Evolutionary conservation across 1,140 invertebrate species (phyloP), one percentile per base, ranked within the genome.

Genomic region (Lysiphlebus fabarum): DNA sequence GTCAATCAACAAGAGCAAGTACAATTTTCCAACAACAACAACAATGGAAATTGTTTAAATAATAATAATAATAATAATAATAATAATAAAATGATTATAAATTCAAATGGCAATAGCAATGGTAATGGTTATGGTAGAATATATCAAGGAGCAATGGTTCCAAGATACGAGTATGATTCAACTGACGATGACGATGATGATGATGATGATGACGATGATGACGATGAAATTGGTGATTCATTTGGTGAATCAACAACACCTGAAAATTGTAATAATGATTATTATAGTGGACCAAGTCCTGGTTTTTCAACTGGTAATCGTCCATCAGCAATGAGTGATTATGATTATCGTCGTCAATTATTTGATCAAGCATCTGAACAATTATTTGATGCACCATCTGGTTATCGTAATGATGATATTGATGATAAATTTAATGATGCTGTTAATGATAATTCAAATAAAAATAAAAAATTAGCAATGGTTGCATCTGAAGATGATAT

Each of bases 401-500:
- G 47, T 1, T 61, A 61, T 42, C 44, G 60, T 7, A 68, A 67
- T 42, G 64, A 40, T 2, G 58, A 67, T 1, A 7, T 59, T 7
- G 57, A 38, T 11, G 41, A 53, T 14, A 72, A 66, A 54, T 65
- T 53, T 33, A 7, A 51, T 5, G 64, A 70, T 38, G 62, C 62
- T 0, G 67, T 68, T 4, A 38, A 59, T 1, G 67, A 71, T 4
- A 42, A 67, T 6, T 64, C 59, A 6, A 53, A 37, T 4, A 63
- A 73, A 37, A 47, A 64, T 0, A 74, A 76, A n/a, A 66, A 70
- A 1, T 53, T 67, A 37, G 56, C 72, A 14, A 45, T 77, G 1
- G 71, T 72, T 12, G 63, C 71, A 17, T 72, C 71, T 1, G 71
- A 79, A 33, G 71, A 71, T 6, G 68, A 75, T 26, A 70, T 75